Evolutionary conservation across 2,113 vertebrate species (phyloP).

Genomic region (Ceyx melanurus): DNA sequence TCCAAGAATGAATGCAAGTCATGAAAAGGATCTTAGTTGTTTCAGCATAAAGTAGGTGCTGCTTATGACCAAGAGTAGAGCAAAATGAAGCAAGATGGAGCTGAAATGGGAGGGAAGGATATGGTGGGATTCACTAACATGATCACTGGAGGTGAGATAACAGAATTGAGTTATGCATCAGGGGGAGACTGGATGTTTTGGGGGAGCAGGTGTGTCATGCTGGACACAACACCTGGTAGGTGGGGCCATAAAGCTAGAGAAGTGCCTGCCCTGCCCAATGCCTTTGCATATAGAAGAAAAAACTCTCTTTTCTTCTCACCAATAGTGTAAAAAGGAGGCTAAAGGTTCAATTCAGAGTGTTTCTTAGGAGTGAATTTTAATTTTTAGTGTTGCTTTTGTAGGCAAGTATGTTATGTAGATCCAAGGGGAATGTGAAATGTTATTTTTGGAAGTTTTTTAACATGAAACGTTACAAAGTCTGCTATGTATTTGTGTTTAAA

Average conservation of each 20-base stretch:
- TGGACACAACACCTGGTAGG: not conserved
- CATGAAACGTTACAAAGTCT: not conserved
- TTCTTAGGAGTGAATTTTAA: not conserved
- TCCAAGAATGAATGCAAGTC: not conserved
- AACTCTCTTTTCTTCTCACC: not conserved
- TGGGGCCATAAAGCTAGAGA: not conserved
- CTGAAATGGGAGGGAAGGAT: not conserved
- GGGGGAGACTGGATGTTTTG: not conserved
- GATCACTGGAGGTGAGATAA: accelerated
- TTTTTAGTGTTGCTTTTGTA: not conserved
- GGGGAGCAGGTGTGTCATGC: not conserved
- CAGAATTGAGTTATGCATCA: accelerated
- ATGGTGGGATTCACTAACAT: not conserved
- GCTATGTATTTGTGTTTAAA: not conserved
- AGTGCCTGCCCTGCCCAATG: not conserved
- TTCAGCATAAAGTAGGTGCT: not conserved
- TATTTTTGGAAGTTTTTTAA: not conserved
- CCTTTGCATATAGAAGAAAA: not conserved
- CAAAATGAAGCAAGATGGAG: not conserved
- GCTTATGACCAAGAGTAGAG: not conserved
- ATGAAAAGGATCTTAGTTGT: not conserved
- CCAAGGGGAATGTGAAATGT: not conserved
- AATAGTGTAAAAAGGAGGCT: not conserved
- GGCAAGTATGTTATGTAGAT: not conserved
- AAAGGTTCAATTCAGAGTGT: not conserved